Evolutionary conservation across 2,113 vertebrate genomes (phyloP).

Genomic region (Telmatochromis sp.): DNA sequence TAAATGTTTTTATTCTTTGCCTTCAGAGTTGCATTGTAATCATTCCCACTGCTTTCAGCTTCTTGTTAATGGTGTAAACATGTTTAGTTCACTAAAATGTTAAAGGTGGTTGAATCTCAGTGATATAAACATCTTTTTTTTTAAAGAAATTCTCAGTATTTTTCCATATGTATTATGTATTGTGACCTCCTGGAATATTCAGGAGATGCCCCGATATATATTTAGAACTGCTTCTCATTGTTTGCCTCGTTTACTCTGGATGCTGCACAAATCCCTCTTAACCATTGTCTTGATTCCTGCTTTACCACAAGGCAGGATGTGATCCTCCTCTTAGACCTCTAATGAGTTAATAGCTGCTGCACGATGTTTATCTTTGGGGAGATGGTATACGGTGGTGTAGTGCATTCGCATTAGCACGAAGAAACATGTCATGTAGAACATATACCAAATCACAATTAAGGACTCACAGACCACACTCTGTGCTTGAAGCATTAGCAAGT

Average conservation of each 20-base stretch:
- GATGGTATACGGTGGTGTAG: neutral
- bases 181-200: neutral
- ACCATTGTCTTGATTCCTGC: neutral
- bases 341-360: slow-evolving; percentile 44
- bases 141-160: fast-evolving
- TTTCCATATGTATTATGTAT: neutral
- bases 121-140: neutral
- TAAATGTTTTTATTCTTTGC: neutral
- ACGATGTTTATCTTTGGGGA: slow-evolving; percentile 16
- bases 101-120: neutral
- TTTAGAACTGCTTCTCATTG: neutral
- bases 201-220: neutral
- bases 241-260: slow-evolving; percentile 7
- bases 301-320: slow-evolving; percentile 7
- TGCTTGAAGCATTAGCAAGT: slow-evolving; percentile 24
- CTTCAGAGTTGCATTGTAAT: neutral
- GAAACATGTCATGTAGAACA: neutral
- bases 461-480: neutral
- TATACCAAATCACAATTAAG: slow-evolving; percentile 15
- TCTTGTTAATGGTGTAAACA: neutral
- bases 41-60: neutral
- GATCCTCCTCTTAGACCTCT: slow-evolving; percentile 28
- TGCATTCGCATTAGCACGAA: neutral
- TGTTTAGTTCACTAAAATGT: neutral
- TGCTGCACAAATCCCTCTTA: neutral